Conservation (phyloP, 2,888 invertebrate species). For the Pollenia amentaria region DNA sequence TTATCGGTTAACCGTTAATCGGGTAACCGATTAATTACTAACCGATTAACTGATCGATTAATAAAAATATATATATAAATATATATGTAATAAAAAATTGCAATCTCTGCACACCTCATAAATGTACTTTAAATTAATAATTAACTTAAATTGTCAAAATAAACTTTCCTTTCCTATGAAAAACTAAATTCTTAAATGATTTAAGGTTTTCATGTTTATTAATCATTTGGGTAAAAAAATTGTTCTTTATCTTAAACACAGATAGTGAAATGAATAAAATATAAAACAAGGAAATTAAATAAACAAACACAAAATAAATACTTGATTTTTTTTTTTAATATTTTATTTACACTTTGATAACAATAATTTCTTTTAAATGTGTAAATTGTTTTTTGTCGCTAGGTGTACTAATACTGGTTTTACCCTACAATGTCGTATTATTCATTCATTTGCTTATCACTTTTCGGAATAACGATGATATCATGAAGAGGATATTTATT, state of each 20-base stretch:
- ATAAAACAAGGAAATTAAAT: neutral
- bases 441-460: slow-evolving; percentile 18
- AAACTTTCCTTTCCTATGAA: neutral
- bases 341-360: neutral
- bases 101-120: neutral
- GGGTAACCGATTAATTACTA: too few species aligned
- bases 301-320: neutral
- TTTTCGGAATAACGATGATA: slow-evolving; percentile 45
- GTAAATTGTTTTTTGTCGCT: slow-evolving; percentile 1
- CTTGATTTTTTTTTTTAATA: neutral
- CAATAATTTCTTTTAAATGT: neutral
- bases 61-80: too few species aligned
- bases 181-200: neutral
- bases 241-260: neutral
- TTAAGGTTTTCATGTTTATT: neutral
- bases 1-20: too few species aligned
- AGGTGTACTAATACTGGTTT: slow-evolving; percentile 6
- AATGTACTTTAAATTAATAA: neutral
- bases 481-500: slow-evolving; percentile 52
- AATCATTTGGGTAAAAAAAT: neutral
- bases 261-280: neutral
- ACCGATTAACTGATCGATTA: too few species aligned
- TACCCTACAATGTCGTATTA: slow-evolving; percentile 53
- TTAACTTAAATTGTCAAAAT: neutral
- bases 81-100: too few species aligned